A percentile compares a stretch with the other conserved stretches of the same genome.
Evolutionary conservation across 2,113 vertebrate genomes (phyloP).

Genomic region (Pandion haliaetus): DNA sequence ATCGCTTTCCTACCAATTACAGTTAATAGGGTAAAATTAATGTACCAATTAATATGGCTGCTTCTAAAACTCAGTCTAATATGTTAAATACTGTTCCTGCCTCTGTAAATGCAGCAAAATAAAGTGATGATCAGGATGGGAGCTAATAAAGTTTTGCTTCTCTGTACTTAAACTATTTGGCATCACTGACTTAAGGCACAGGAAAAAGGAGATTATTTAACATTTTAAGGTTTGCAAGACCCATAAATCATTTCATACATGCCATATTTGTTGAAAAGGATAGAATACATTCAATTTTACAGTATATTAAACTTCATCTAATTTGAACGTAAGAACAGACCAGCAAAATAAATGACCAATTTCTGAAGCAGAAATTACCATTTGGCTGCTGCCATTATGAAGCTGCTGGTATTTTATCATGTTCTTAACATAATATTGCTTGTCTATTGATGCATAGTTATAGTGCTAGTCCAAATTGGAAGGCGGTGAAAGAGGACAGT

Average conservation of each 20-base stretch:
- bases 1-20: constrained; percentile 71
- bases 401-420: constrained; percentile 82
- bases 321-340: constrained; percentile 83
- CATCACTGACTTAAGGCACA: constrained; percentile 71
- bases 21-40: constrained; percentile 79
- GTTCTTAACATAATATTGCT: constrained; percentile 85
- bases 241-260: constrained; percentile 80
- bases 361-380: constrained; percentile 86
- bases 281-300: constrained; percentile 84
- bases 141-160: constrained; percentile 73
- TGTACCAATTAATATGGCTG: constrained; percentile 77
- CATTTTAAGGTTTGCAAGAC: constrained; percentile 76
- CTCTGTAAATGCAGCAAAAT: neutral
- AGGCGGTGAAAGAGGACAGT: constrained; percentile 76
- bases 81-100: neutral
- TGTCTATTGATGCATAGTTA: constrained; percentile 83
- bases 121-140: constrained; percentile 10
- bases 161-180: constrained; percentile 71
- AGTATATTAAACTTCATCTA: constrained; percentile 86
- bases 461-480: constrained; percentile 79
- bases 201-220: constrained; percentile 78
- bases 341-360: constrained; percentile 87
- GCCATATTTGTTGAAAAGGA: constrained; percentile 79
- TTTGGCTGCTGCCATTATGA: constrained; percentile 82
- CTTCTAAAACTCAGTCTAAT: constrained; percentile 52